These are phyloP conservation scores for Gorsachius magnificus DNA, from an alignment of 2,797 vertebrate species.

Conservation along the genomic window DNA sequence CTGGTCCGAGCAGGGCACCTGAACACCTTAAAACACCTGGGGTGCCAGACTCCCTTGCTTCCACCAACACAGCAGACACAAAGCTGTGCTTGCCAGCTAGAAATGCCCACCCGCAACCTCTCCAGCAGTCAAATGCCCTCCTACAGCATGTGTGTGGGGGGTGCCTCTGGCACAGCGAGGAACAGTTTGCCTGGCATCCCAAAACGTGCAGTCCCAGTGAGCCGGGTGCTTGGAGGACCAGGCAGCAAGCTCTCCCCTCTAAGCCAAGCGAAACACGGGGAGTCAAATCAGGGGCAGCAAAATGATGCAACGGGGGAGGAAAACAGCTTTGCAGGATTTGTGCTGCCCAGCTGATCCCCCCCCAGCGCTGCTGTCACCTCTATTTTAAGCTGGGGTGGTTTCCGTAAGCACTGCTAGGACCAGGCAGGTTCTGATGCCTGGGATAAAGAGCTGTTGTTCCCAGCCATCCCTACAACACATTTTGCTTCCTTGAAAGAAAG, in stretches of 20 bases:
- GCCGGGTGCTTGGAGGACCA: background rate
- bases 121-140: background rate
- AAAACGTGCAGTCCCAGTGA: rapidly evolving
- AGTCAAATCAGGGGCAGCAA: background rate
- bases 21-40: rapidly evolving
- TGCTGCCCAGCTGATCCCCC: background rate
- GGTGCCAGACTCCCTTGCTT: background rate
- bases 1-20: background rate
- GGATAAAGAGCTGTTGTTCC: background rate
- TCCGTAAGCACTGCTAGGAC: background rate
- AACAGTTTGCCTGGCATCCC: background rate
- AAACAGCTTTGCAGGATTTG: background rate
- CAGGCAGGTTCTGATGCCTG: background rate
- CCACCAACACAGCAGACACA: background rate
- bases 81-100: background rate
- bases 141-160: rapidly evolving
- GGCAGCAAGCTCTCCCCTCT: background rate
- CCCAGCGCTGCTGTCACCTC: background rate
- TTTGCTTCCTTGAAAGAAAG: background rate
- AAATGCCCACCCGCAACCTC: rapidly evolving
- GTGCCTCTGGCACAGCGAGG: background rate
- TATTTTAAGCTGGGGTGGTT: background rate
- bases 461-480: background rate
- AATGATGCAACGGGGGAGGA: background rate
- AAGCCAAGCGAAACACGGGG: background rate